These are phyloP conservation scores for Pristionchus mayeri DNA, from an alignment of 2,888 invertebrate genomes.

Conservation along the genomic window DNA sequence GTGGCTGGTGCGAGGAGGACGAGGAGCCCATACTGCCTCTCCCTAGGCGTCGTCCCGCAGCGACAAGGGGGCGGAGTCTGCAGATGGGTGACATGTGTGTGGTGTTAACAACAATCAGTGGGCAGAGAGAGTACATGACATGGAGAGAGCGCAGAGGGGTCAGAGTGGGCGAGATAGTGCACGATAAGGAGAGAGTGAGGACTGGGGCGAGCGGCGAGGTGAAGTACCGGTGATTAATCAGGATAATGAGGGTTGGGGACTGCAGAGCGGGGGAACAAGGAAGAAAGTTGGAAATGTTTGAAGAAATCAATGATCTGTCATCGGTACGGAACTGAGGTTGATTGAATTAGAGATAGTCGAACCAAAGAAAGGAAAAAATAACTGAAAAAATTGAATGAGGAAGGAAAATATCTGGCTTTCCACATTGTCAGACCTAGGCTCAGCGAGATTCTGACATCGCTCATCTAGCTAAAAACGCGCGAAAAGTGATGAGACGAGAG, in stretches of 20 bases:
- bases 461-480: not conserved
- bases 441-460: no score
- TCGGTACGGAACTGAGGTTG: no score
- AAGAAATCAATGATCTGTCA: not conserved
- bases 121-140: not conserved
- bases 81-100: slow-evolving; percentile 1
- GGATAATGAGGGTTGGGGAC: slow-evolving; percentile 7
- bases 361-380: not conserved
- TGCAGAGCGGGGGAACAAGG: not conserved
- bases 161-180: not conserved
- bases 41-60: no score
- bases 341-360: not conserved
- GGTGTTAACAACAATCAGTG: slow-evolving; percentile 28
- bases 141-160: not conserved
- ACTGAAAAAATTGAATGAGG: not conserved
- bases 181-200: not conserved
- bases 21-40: slow-evolving; percentile 7
- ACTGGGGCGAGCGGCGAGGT: not conserved
- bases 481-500: not conserved
- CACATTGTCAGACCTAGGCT: no score
- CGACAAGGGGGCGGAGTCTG: slow-evolving; percentile 16
- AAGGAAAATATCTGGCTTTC: no score
- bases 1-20: not conserved
- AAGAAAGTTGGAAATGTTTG: not conserved
- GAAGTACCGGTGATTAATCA: not conserved